Percentiles rank a stretch among this genome's conserved stretches.
phyloP scores from a whole-genome alignment of 2,797 vertebrate genomes.

The Ciconia nigra region DNA sequence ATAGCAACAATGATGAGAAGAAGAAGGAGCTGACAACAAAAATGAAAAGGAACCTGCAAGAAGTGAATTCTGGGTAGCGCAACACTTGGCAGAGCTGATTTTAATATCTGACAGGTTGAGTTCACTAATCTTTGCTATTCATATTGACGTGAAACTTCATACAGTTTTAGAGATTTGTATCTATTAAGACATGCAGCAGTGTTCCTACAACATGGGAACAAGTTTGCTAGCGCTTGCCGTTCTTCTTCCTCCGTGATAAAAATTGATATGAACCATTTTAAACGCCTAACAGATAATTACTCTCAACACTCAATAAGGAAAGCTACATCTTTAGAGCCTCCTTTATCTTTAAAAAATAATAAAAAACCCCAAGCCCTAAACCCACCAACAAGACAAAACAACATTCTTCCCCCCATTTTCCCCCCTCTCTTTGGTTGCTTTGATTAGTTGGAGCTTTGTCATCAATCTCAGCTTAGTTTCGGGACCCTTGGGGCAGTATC shows the following conservation, averaged over 20 bases:
- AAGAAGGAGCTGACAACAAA: slow-evolving; percentile 35
- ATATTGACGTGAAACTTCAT: slow-evolving; percentile 66
- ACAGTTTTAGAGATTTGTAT: slow-evolving; percentile 70
- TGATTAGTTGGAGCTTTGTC: slow-evolving; percentile 91
- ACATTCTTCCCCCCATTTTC: background rate
- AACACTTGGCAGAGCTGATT: slow-evolving; percentile 59
- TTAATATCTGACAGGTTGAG: slow-evolving; percentile 68
- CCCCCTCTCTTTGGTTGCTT: slow-evolving; percentile 77
- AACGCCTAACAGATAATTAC: slow-evolving; percentile 73
- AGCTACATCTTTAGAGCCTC: slow-evolving; percentile 64
- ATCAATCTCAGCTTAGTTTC: slow-evolving; percentile 89
- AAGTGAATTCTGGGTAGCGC: slow-evolving; percentile 52
- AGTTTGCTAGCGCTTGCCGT: slow-evolving; percentile 78
- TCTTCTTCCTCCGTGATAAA: slow-evolving; percentile 70
- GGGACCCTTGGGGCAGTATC: slow-evolving; percentile 87
- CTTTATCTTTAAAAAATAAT: slow-evolving; percentile 44
- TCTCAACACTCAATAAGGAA: slow-evolving; percentile 71
- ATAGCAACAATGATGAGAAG: slow-evolving; percentile 20
- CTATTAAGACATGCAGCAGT: slow-evolving; percentile 50
- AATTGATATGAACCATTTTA: slow-evolving; percentile 77
- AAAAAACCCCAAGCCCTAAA: background rate
- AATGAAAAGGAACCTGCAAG: slow-evolving; percentile 7
- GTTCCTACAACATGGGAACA: slow-evolving; percentile 71
- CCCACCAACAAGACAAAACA: background rate
- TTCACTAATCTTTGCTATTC: slow-evolving; percentile 67